These are phyloP conservation scores for Diachrysia chrysitis DNA, from an alignment of 2,888 invertebrate species.

Conservation along the genomic window DNA sequence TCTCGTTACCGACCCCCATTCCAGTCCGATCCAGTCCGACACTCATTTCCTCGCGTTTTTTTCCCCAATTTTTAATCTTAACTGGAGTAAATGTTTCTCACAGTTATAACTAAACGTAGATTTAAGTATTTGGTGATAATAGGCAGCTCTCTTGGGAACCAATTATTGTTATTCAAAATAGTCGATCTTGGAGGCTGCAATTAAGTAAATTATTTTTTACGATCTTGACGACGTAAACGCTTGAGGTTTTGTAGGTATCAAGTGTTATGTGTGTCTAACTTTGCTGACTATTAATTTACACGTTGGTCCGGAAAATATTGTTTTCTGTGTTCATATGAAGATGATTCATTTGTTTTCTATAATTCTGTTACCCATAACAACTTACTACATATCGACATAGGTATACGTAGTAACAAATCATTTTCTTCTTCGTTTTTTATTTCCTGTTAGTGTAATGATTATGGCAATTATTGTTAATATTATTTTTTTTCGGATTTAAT, in stretches of 20 bases:
- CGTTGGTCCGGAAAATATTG: constrained; percentile 4
- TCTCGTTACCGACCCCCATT: constrained; percentile 77
- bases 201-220: constrained; percentile 57
- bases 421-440: not conserved
- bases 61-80: constrained; percentile 69
- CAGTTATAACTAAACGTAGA: constrained; percentile 64
- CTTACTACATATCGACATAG: too few relatives aligned
- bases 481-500: too few relatives aligned
- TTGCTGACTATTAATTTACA: constrained; percentile 22
- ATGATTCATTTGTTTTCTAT: not conserved
- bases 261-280: constrained; percentile 5
- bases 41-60: constrained; percentile 83
- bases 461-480: not conserved
- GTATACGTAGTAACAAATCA: not conserved
- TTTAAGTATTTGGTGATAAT: constrained; percentile 57
- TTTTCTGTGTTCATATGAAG: not conserved
- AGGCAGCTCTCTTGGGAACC: constrained; percentile 61
- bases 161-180: constrained; percentile 51
- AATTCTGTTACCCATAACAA: not conserved
- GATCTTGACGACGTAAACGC: constrained; percentile 38
- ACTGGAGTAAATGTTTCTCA: constrained; percentile 75
- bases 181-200: constrained; percentile 47
- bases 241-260: constrained; percentile 19
- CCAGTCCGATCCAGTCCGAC: too few relatives aligned
- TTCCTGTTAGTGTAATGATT: not conserved